Conservation (phyloP, 2,113 vertebrate genomes). For the Odobenus rosmarus region DNA sequence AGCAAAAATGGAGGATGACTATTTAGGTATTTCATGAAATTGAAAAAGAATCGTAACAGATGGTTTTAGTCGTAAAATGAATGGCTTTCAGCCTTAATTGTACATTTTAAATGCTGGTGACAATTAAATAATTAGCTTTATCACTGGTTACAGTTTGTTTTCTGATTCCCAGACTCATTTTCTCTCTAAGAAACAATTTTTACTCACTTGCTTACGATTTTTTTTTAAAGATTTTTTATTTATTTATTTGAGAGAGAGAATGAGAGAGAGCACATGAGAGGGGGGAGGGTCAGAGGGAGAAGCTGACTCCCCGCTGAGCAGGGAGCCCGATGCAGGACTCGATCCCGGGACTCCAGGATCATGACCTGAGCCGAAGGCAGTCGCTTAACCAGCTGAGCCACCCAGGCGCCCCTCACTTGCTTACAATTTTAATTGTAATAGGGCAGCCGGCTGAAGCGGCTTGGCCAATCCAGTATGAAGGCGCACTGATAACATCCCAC, state of each 20-base stretch:
- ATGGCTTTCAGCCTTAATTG: slow-evolving; percentile 56
- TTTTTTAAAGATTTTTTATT: background rate
- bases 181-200: slow-evolving; percentile 30
- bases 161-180: slow-evolving; percentile 35
- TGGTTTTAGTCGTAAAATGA: slow-evolving; percentile 52
- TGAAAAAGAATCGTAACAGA: slow-evolving; percentile 41
- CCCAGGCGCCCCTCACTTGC: background rate
- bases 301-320: too few relatives aligned
- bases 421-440: background rate
- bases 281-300: too few relatives aligned
- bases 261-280: too few relatives aligned
- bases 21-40: background rate
- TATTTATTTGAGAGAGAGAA: too few relatives aligned
- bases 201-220: background rate
- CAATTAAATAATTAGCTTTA: slow-evolving; percentile 68
- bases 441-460: background rate
- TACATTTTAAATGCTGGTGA: slow-evolving; percentile 31
- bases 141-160: slow-evolving; percentile 53
- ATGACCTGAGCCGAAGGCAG: too few relatives aligned
- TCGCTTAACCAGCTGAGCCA: too few relatives aligned
- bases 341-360: too few relatives aligned
- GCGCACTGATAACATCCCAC: rapidly evolving
- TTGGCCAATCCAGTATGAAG: background rate
- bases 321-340: too few relatives aligned
- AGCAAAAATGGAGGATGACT: background rate